Conservation (phyloP, 2,113 vertebrate species). For the Plestiodon gilberti region DNA sequence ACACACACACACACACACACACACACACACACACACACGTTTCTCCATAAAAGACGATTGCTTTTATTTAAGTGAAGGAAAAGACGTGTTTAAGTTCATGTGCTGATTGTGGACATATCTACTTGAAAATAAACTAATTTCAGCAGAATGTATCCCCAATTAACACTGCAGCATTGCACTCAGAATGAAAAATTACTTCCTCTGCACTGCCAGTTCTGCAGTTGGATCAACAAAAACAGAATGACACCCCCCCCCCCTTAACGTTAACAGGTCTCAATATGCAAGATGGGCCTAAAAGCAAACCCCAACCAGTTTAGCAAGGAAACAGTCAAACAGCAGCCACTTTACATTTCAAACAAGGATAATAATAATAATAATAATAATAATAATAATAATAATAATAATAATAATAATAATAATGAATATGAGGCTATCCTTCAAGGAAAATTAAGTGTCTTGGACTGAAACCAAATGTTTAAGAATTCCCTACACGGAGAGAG, state of each 20-base stretch:
- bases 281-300: background rate
- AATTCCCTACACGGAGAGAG: background rate
- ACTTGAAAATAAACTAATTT: background rate
- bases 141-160: background rate
- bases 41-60: background rate
- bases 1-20: background rate
- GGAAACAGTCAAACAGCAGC: background rate
- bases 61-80: background rate
- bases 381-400: too few relatives aligned
- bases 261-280: background rate
- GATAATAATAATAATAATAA: background rate
- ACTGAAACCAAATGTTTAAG: constrained; percentile 32
- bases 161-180: background rate
- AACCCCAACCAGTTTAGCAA: background rate
- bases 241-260: background rate
- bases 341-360: constrained; percentile 21
- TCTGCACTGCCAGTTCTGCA: background rate
- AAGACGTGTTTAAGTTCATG: background rate
- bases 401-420: background rate
- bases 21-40: background rate
- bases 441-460: constrained; percentile 8
- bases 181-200: background rate
- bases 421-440: background rate
- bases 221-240: background rate
- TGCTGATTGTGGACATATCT: background rate